phyloP scores from a whole-genome alignment of 2,113 vertebrate genomes.

The Indri indri region DNA sequence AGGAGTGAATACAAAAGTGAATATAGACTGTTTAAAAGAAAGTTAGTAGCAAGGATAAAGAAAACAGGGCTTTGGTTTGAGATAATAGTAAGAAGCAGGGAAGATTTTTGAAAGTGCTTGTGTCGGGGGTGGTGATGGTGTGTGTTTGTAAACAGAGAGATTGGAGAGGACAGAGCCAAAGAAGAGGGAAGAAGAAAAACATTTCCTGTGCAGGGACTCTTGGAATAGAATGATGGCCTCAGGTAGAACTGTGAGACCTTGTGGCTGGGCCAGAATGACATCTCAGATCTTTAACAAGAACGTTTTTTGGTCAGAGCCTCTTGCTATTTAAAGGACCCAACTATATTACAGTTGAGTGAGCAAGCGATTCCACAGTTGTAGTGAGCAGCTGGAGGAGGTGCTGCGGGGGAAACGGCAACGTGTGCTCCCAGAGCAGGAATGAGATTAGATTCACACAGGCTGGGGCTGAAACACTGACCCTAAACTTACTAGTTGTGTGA shows the following conservation, averaged over 20 bases:
- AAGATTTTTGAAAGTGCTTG: background rate
- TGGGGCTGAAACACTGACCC: background rate
- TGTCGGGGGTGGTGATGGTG: fast-evolving
- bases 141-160: background rate
- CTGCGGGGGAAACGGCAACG: background rate
- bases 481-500: background rate
- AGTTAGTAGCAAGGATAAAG: background rate
- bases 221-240: background rate
- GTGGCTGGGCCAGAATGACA: background rate
- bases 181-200: background rate
- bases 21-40: background rate
- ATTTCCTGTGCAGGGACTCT: background rate
- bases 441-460: background rate
- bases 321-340: background rate
- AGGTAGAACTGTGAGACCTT: background rate
- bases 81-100: background rate
- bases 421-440: background rate
- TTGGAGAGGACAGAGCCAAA: background rate
- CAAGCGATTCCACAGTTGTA: background rate
- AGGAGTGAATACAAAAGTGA: background rate
- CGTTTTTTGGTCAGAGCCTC: background rate
- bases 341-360: background rate
- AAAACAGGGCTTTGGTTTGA: background rate
- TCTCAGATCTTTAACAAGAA: background rate
- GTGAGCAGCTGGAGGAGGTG: background rate